Evolutionary conservation across 2,113 vertebrate species (phyloP).

Genomic region (Ictalurus furcatus): DNA sequence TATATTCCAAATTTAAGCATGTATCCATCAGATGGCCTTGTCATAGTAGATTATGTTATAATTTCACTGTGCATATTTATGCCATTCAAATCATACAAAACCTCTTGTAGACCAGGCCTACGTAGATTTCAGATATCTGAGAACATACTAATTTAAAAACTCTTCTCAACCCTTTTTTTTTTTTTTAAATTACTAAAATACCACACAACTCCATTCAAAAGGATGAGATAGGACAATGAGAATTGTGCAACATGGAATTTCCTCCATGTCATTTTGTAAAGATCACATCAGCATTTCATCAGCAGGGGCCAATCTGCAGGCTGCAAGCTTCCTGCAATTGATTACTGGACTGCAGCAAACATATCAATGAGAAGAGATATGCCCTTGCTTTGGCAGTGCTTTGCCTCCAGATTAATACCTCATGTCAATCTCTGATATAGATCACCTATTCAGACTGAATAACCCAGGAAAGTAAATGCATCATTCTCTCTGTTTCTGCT

Average conservation of each 20-base stretch:
- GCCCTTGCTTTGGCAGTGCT: constrained; percentile 50
- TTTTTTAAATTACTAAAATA: background rate
- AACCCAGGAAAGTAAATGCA: constrained; percentile 51
- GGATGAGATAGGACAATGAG: constrained; percentile 11
- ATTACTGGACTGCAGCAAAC: constrained; percentile 59
- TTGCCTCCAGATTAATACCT: constrained; percentile 56
- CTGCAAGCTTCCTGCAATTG: constrained; percentile 52
- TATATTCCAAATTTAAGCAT: too few species aligned
- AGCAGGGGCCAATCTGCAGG: constrained; percentile 43
- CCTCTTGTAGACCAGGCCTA: background rate
- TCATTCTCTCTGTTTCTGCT: constrained; percentile 41
- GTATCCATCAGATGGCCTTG: background rate
- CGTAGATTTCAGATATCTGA: too few species aligned
- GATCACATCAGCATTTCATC: constrained; percentile 50
- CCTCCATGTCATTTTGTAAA: constrained; percentile 36
- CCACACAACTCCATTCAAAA: background rate
- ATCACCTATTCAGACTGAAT: constrained; percentile 57
- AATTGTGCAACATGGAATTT: constrained; percentile 41
- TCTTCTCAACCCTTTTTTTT: too few species aligned
- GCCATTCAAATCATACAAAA: too few species aligned
- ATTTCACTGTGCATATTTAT: background rate
- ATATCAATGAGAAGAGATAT: constrained; percentile 60
- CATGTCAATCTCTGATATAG: constrained; percentile 56
- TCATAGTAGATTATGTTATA: background rate
- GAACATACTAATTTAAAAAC: background rate